Base-by-base conservation (phyloP, 1,140 invertebrate species). In the Atopsyche davidsoni region DNA sequence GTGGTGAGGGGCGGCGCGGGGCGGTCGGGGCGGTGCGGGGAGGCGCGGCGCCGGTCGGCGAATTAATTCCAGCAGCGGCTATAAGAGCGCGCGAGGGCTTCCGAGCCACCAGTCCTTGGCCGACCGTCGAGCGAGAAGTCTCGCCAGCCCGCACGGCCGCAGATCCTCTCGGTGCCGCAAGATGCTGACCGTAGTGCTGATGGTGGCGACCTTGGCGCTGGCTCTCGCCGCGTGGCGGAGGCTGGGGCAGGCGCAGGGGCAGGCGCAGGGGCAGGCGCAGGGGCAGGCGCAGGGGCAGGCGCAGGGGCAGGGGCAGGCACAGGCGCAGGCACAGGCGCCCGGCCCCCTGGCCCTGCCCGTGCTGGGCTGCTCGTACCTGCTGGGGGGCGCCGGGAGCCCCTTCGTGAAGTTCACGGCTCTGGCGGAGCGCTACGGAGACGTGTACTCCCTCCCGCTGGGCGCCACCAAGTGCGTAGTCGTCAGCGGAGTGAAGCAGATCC, bases 391-490 rank as follows among this genome's bases (percentile, higher is more conserved):
- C 51, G 75, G 77, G 11, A 83, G 80, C 2, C 85, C 86, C 0
- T 88, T 88, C 59, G 75, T 83, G 46, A 81, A 79, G 1, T 87
- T 92, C 59, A 82, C 81, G 0, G 76, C 74, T 3, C 62, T 91
- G 18, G 72, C 81, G 2, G 78, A 80, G 57, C 61, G 76, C 19
- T 89, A 87, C 61, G 89, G 89, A 1, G 80, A 86, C 43, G 80
- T 91, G 28, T 90, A 82, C 64, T 77, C 78, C 31, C 70, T 92
- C 31, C 79, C 75, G 28, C 68, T 93, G 39, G 89, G 89, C 1
- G 68, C 74, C 1, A 75, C 76, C 0, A 77, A 79, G 14, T 88
- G 86, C 61, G 68, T 91, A 3, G 80, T 93, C 10, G 82, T 92
- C 16, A 90, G 85, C 62, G 86, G 80, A 57, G 78, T 84, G 58